Conservation (phyloP, 2,888 invertebrate genomes). For the Calliscelio sp. region DNA sequence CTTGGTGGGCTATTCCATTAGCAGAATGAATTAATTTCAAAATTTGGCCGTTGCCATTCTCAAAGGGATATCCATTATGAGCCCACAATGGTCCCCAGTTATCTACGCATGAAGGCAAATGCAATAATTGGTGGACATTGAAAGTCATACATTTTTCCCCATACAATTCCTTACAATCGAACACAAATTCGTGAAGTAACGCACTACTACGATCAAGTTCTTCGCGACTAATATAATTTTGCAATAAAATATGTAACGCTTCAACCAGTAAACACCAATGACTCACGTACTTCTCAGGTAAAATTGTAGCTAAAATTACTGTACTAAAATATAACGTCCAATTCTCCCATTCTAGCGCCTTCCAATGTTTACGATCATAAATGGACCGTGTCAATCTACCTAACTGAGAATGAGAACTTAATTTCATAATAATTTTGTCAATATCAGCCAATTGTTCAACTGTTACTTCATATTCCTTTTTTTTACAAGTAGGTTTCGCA, state of each 20-base stretch:
- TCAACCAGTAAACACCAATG: slow-evolving; percentile 4
- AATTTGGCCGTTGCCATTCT: background rate
- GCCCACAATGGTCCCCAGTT: slow-evolving; percentile 11
- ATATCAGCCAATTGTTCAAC: background rate
- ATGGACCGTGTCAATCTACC: background rate
- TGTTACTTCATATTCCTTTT: background rate
- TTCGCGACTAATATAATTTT: background rate
- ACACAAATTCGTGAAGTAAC: background rate
- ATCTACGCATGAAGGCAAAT: background rate
- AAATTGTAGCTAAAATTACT: background rate
- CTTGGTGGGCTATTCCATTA: slow-evolving; percentile 7
- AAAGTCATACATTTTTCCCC: background rate
- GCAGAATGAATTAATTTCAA: slow-evolving; percentile 3
- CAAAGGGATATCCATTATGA: slow-evolving; percentile 7
- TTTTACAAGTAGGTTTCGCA: too few species aligned
- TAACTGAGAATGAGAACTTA: slow-evolving; percentile 6
- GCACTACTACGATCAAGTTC: background rate
- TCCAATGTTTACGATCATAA: background rate
- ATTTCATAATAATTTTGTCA: background rate
- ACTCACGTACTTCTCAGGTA: background rate
- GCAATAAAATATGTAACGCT: background rate
- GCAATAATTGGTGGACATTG: background rate
- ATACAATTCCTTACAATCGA: background rate
- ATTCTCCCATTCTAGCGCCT: background rate
- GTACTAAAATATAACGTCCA: background rate